These are phyloP conservation scores for Hirtodrosophila confusa DNA, from an alignment of 2,888 invertebrate species.

Conservation along the genomic window DNA sequence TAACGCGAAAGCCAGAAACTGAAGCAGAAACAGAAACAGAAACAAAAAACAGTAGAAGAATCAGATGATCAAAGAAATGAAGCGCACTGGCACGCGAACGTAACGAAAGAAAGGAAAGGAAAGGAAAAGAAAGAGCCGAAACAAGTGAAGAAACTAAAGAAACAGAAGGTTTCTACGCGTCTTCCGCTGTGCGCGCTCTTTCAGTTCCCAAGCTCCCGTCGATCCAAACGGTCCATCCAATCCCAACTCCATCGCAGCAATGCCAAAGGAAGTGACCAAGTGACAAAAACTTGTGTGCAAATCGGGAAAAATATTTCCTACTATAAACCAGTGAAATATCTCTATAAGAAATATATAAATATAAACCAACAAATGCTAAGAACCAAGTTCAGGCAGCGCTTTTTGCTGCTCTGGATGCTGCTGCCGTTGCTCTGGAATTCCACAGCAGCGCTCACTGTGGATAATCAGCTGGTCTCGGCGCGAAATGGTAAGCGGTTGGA, in stretches of 20 bases:
- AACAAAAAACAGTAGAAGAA: constrained; percentile 21
- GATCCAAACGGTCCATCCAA: constrained; percentile 54
- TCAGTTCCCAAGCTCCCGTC: constrained; percentile 67
- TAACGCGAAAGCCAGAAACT: constrained; percentile 66
- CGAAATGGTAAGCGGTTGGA: constrained; percentile 80
- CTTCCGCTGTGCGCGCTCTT: constrained; percentile 23
- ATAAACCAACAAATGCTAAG: constrained; percentile 28
- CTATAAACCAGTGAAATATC: neutral
- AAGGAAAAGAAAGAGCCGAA: constrained; percentile 36
- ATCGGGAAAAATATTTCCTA: neutral
- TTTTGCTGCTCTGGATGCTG: constrained; percentile 37
- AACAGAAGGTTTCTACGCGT: constrained; percentile 70
- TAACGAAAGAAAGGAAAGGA: constrained; percentile 36
- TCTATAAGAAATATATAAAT: constrained; percentile 5
- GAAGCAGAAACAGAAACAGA: constrained; percentile 17
- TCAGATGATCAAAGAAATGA: constrained; percentile 44
- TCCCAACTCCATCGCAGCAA: constrained; percentile 32
- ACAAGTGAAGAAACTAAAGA: constrained; percentile 14
- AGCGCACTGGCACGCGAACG: constrained; percentile 66
- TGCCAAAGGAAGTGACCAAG: constrained; percentile 50
- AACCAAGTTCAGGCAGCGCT: constrained; percentile 18
- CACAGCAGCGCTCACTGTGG: constrained; percentile 77
- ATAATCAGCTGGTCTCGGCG: constrained; percentile 83
- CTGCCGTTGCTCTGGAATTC: constrained; percentile 48
- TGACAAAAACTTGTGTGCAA: constrained; percentile 21